A percentile compares a stretch with the other conserved stretches of the same genome.
Evolutionary conservation across 2,113 vertebrate species (phyloP).

Genomic region (Arenaria interpres): DNA sequence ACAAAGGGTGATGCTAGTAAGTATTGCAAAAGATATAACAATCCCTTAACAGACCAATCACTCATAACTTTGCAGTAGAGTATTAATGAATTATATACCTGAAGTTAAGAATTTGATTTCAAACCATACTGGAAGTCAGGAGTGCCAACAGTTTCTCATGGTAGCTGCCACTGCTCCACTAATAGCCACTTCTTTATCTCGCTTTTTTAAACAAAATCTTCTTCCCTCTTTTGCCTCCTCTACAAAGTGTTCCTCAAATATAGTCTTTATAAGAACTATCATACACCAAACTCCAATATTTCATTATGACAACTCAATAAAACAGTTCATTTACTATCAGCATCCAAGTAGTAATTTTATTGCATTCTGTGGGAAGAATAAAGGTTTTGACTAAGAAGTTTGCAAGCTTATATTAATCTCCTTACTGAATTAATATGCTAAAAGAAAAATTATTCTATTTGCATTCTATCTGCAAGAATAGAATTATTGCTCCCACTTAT

Average conservation of each 20-base stretch:
- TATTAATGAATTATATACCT: not conserved
- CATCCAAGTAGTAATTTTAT: constrained; percentile 10
- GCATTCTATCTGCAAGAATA: not conserved
- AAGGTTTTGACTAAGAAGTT: constrained; percentile 43
- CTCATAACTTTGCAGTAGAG: not conserved
- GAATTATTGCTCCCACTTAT: constrained; percentile 2
- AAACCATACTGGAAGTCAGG: not conserved
- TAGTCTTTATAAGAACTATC: not conserved
- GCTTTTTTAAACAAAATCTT: not conserved
- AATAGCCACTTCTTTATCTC: not conserved
- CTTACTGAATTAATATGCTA: constrained; percentile 46
- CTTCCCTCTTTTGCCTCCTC: not conserved
- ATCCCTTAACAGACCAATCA: not conserved
- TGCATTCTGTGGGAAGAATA: constrained; percentile 15
- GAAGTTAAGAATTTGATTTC: not conserved
- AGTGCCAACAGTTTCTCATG: not conserved
- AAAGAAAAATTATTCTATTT: constrained; percentile 26
- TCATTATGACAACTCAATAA: constrained; percentile 22
- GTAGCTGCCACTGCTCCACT: not conserved
- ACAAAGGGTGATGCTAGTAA: not conserved
- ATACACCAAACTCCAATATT: not conserved
- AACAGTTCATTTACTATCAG: constrained; percentile 13
- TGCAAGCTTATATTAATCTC: constrained; percentile 44
- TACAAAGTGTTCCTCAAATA: not conserved
- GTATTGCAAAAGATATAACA: not conserved